Evolutionary conservation across 2,113 vertebrate genomes (phyloP), one percentile per base, ranked within the genome.

Genomic region (Nestor notabilis): DNA sequence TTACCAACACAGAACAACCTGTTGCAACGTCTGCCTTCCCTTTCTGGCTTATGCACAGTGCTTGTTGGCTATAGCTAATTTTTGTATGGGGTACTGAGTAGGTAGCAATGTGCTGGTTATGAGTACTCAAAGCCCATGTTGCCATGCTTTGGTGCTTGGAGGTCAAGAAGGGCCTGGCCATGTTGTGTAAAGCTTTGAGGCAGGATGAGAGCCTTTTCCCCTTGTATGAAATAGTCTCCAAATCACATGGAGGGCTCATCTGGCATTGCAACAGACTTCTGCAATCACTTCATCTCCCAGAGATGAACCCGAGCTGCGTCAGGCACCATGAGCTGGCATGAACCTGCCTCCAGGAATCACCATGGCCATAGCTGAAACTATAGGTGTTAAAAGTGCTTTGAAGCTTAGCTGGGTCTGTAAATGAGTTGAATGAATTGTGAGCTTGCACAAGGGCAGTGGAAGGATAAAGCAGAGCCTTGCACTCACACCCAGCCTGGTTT

Each of bases 241-340:
- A 43, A 53, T 2, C 20, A 44, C 56, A 18, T 7, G 23, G 31
- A 79, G 4, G 43, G 23, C 18, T 87, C 63, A 24, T 28, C 11
- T 60, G n/a, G 39, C 27, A 9, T 18, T 0, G 0, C 17, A n/a
- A 39, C 4, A n/a, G 39, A 39, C 11, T 37, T 50, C 47, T 63
- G 19, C 27, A 37, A 20, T 28, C n/a, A 47, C 15, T 74, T 56
- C 11, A 2, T 33, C 56, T 64, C 27, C 23, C 17, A 63, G 47
- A 66, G 39, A 31, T 19, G 53, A 44, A 12, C 39, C 50, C 0
- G 1, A 49, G 35, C 53, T 56, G 25, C 2, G 0, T 7, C 19
- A 61, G 35, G 31, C 46, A 41, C 52, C 23, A 7, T 33, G 33
- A 47, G 17, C 13, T 29, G 39, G 21, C 17, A 20, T 46, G 28